Conservation (phyloP, 2,888 invertebrate species). For the Patella ulyssiponensis region DNA sequence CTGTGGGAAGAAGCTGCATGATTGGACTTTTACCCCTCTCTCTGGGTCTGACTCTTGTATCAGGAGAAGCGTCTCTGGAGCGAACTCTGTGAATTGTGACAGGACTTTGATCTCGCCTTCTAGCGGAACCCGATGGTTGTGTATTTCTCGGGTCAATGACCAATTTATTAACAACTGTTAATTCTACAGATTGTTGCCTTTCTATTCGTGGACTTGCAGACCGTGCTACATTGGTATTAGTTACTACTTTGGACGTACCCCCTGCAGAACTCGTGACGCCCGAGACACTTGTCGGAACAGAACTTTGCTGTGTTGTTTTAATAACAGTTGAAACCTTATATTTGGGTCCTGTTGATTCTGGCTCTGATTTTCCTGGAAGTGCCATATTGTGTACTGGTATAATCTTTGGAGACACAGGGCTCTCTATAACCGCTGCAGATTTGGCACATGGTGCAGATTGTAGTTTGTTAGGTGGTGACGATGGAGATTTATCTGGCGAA, state of each 20-base stretch:
- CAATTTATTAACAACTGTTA: not conserved
- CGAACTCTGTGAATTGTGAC: not conserved
- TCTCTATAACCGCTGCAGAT: not conserved
- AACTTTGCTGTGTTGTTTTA: not conserved
- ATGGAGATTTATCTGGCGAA: no score
- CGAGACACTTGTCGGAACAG: not conserved
- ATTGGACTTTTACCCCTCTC: slow-evolving; percentile 6
- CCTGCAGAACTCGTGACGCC: not conserved
- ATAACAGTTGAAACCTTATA: not conserved
- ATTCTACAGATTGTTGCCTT: not conserved
- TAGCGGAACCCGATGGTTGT: not conserved
- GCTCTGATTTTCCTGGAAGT: not conserved
- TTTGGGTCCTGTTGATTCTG: not conserved
- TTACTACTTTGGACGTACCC: not conserved
- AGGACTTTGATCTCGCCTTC: not conserved
- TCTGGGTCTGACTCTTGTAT: not conserved
- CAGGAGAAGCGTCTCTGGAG: not conserved
- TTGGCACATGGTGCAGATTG: no score
- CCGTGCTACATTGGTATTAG: not conserved
- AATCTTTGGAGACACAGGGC: not conserved
- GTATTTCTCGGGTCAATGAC: not conserved
- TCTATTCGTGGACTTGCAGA: not conserved
- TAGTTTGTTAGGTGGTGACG: no score
- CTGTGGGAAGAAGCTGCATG: slow-evolving; percentile 7
- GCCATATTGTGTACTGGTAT: not conserved